Evolutionary conservation across 2,113 vertebrate genomes (phyloP).

Genomic region (Platysternon megacephalum): DNA sequence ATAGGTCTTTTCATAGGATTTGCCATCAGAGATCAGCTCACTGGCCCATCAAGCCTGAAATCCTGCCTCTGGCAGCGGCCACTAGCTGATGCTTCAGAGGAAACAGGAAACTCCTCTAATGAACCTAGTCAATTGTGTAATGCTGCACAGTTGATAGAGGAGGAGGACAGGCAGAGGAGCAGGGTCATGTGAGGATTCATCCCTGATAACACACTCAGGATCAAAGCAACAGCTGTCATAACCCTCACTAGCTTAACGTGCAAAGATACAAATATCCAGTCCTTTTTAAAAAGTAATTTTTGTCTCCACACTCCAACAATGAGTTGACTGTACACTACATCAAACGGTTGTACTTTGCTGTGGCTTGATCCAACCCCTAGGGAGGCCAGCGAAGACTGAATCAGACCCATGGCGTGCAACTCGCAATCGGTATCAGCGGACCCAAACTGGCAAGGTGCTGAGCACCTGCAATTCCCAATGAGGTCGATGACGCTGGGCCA

Average conservation of each 20-base stretch:
- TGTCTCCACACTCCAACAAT: neutral
- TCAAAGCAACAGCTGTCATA: too few species aligned
- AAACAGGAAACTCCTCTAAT: neutral
- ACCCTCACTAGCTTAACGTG: too few species aligned
- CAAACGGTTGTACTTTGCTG: neutral
- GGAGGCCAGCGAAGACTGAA: rapidly evolving
- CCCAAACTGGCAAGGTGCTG: neutral
- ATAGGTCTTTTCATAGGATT: neutral
- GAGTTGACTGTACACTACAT: neutral
- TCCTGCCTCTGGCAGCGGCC: neutral
- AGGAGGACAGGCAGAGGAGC: rapidly evolving
- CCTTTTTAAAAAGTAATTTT: too few species aligned
- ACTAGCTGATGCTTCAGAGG: too few species aligned
- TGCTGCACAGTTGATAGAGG: rapidly evolving
- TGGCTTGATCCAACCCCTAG: neutral
- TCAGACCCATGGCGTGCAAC: rapidly evolving
- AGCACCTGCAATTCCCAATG: too few species aligned
- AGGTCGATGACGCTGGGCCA: too few species aligned
- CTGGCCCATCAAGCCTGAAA: rapidly evolving
- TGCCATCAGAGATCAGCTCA: neutral
- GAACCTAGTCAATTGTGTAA: rapidly evolving
- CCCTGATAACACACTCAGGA: too few species aligned
- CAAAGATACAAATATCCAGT: too few species aligned
- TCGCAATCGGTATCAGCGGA: neutral
- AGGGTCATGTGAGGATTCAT: too few species aligned